phyloP scores from a whole-genome alignment of 2,888 invertebrate genomes.

The Drosophila pegasa region DNA sequence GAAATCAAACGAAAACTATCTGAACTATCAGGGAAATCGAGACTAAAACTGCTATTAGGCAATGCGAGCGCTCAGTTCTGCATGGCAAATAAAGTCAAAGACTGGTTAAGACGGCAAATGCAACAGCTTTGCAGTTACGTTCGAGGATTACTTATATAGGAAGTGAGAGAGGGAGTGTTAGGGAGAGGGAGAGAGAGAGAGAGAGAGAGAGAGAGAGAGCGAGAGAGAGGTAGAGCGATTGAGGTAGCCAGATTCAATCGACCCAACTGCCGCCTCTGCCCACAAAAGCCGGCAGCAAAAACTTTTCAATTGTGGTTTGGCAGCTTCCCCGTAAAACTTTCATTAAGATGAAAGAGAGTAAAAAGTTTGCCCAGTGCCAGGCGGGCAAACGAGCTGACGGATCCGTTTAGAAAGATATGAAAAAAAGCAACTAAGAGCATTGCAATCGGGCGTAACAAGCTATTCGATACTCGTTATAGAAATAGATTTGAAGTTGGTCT shows the following conservation, averaged over 20 bases:
- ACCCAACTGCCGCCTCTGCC: slow-evolving; percentile 20
- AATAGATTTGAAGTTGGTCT: neutral
- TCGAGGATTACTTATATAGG: neutral
- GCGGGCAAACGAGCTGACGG: slow-evolving; percentile 9
- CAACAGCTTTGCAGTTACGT: slow-evolving; percentile 44
- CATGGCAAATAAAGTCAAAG: slow-evolving; percentile 22
- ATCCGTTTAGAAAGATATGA: slow-evolving; percentile 28
- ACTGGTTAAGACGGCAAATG: slow-evolving; percentile 31
- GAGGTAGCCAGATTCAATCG: slow-evolving; percentile 25
- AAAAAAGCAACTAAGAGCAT: neutral
- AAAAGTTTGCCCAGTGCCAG: slow-evolving; percentile 31
- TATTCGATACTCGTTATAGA: neutral
- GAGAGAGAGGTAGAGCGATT: no score
- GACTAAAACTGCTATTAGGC: neutral
- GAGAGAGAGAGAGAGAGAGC: neutral
- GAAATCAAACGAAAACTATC: slow-evolving; percentile 20
- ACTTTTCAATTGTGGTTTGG: slow-evolving; percentile 70
- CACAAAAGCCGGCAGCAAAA: slow-evolving; percentile 53
- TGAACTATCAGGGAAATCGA: slow-evolving; percentile 9
- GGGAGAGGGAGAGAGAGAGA: no score
- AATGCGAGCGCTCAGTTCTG: neutral
- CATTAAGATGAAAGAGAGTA: slow-evolving; percentile 67
- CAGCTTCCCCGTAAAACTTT: slow-evolving; percentile 59
- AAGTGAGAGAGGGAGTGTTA: neutral
- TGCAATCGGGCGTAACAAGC: neutral